Base-by-base conservation (phyloP, 1,140 invertebrate genomes). In the Trichonephila inaurata region DNA sequence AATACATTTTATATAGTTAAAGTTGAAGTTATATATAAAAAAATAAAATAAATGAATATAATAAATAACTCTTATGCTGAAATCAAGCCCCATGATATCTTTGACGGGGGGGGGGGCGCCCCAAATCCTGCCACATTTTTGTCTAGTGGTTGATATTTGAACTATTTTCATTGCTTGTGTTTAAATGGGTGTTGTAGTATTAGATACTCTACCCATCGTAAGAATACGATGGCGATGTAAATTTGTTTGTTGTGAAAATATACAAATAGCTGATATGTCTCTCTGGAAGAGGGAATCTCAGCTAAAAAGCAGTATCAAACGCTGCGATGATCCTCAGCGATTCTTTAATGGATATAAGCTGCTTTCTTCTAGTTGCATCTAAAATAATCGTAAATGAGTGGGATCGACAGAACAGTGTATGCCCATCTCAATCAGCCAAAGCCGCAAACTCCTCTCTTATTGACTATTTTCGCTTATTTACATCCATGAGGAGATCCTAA, bases 241-340 rank as follows among this genome's bases (percentile, higher is more conserved):
- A 91, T 91, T 91, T 91, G 89, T 91, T 91, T 91, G 77, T 83
- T 82, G 64, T 91, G 89, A 83, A 64, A 58, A 44, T 40, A 33
- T 44, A 40, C 51, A 51, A 28, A 40, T 61, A 60, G 89, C 89
- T 91, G 89, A 91, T 91, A 83, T 83, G 89, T 91, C 77, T 91
- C 89, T 91, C 77, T 44, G 14, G 18, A 33, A 60, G 33, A 69
- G 61, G 77, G 82, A 58, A 83, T 64, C 51, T 91, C 89, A 91
- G 89, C 89, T 83, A 21, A 64, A 28, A 40, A 51, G 72, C 61
- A 40, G 33, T 83, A 51, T 58, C 58, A 61, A 64, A 33, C 19
- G 60, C 77, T 64, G 19, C 58, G 12, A 81, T 83, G 33, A 91
- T 40, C 2, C 81, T 7, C 28, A 18, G 18, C 66, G 51, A 90